Percentiles rank a stretch among this genome's conserved stretches.
Conservation (phyloP, 1,140 invertebrate genomes). For the Drosophila ercepeae region DNA sequence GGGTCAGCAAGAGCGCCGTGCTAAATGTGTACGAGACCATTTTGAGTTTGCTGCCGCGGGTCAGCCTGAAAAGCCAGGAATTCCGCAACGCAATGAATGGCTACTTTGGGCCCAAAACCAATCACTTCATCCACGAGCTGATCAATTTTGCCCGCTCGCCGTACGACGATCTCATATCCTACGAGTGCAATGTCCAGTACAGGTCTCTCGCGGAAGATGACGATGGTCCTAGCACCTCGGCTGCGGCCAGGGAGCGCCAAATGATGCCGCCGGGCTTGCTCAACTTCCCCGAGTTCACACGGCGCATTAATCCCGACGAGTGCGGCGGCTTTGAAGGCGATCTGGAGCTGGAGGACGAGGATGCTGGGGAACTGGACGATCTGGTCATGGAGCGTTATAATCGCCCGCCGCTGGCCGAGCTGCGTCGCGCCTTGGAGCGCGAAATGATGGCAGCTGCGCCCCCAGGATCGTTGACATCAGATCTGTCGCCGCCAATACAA, state of each 20-base stretch:
- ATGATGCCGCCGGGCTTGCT: background rate
- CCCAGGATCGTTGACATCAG: background rate
- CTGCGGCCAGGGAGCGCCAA: background rate
- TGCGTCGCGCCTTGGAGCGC: background rate
- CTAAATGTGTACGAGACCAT: constrained; percentile 23
- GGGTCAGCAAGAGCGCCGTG: constrained; percentile 6
- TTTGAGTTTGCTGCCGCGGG: constrained; percentile 17
- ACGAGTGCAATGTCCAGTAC: constrained; percentile 56
- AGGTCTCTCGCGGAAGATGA: background rate
- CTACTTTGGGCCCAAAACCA: constrained; percentile 85
- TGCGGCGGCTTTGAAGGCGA: constrained; percentile 25
- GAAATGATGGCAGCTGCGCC: background rate
- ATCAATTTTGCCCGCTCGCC: constrained; percentile 93
- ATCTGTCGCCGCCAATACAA: background rate
- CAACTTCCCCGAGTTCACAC: constrained; percentile 51
- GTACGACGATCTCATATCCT: constrained; percentile 85
- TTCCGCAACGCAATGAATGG: constrained; percentile 77
- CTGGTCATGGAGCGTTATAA: background rate
- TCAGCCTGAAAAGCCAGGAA: constrained; percentile 19
- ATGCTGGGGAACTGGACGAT: constrained; percentile 14
- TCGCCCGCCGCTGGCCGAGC: background rate
- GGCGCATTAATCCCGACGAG: constrained; percentile 47
- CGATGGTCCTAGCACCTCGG: background rate
- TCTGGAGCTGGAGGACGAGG: constrained; percentile 39
- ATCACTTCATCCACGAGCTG: constrained; percentile 95